phyloP scores from a whole-genome alignment of 2,113 vertebrate genomes.

The Odocoileus hemionus region DNA sequence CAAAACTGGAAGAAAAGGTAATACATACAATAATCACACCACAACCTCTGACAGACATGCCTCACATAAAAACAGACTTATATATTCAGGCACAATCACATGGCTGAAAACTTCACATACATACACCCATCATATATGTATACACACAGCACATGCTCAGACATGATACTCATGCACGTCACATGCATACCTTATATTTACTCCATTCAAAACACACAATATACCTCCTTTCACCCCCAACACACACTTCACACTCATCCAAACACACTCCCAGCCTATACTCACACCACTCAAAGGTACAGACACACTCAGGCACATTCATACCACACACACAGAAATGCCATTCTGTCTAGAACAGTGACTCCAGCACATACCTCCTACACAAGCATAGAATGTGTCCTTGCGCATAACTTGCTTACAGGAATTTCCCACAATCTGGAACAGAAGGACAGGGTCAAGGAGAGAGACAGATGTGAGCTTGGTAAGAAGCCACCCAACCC shows the following conservation, averaged over 20 bases:
- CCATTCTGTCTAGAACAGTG: background rate
- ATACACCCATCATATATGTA: too few relatives aligned
- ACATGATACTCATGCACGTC: background rate
- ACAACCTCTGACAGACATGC: background rate
- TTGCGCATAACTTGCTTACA: slow-evolving; percentile 90
- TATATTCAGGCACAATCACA: too few relatives aligned
- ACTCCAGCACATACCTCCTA: slow-evolving; percentile 86
- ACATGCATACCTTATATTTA: background rate
- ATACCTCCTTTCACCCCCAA: background rate
- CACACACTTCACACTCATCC: background rate
- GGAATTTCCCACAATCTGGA: slow-evolving; percentile 86
- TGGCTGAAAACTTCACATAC: background rate
- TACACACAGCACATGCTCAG: background rate
- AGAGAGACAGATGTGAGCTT: too few relatives aligned
- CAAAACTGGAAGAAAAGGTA: background rate
- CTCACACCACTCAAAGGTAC: background rate
- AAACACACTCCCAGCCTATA: background rate
- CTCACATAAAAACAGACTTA: too few relatives aligned
- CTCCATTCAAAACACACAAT: background rate
- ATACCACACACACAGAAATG: background rate
- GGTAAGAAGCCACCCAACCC: background rate
- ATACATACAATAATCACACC: background rate
- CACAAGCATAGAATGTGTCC: slow-evolving; percentile 88
- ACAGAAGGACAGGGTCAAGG: background rate
- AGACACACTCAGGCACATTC: background rate